These are phyloP conservation scores for Orchesella cincta DNA, from an alignment of 1,140 invertebrate species.

Conservation along the genomic window DNA sequence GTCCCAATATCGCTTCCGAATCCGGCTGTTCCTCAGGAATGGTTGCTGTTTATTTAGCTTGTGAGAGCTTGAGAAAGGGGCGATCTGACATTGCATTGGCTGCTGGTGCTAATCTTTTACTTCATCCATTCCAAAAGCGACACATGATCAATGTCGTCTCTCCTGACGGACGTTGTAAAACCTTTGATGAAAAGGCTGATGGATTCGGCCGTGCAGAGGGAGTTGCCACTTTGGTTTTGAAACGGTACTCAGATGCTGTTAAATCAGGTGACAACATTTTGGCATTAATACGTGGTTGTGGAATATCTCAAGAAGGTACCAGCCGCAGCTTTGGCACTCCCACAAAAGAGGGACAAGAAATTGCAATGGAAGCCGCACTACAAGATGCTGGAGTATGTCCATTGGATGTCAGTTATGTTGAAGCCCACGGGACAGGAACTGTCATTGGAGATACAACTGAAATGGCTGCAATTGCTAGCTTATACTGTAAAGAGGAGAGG, in stretches of 20 bases:
- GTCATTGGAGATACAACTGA: slow-evolving; percentile 6
- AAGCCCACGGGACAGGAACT: slow-evolving; percentile 21
- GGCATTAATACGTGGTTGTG: slow-evolving; percentile 20
- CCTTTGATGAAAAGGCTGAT: slow-evolving; percentile 18
- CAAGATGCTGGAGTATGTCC: background rate
- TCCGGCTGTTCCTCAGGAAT: slow-evolving; percentile 1
- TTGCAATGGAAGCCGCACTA: slow-evolving; percentile 19
- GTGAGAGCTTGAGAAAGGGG: background rate
- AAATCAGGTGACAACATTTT: slow-evolving; percentile 4
- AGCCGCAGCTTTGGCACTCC: slow-evolving; percentile 19
- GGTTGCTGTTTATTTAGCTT: slow-evolving; percentile 13
- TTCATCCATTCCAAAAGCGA: slow-evolving; percentile 11
- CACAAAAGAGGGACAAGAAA: slow-evolving; percentile 19
- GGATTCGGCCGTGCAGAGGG: slow-evolving; percentile 10
- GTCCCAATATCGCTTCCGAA: slow-evolving; percentile 20
- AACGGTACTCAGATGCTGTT: slow-evolving; percentile 17
- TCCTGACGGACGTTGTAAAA: slow-evolving; percentile 5
- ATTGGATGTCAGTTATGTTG: slow-evolving; percentile 2
- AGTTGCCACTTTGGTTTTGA: slow-evolving; percentile 5
- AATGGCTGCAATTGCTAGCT: slow-evolving; percentile 11
- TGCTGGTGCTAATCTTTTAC: slow-evolving; percentile 20
- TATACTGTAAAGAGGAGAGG: background rate
- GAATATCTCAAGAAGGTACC: slow-evolving; percentile 25
- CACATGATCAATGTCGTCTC: slow-evolving; percentile 17
- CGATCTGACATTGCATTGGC: slow-evolving; percentile 7